Evolutionary conservation across 2,888 invertebrate species (phyloP).

Genomic region (Helicoverpa assulta): DNA sequence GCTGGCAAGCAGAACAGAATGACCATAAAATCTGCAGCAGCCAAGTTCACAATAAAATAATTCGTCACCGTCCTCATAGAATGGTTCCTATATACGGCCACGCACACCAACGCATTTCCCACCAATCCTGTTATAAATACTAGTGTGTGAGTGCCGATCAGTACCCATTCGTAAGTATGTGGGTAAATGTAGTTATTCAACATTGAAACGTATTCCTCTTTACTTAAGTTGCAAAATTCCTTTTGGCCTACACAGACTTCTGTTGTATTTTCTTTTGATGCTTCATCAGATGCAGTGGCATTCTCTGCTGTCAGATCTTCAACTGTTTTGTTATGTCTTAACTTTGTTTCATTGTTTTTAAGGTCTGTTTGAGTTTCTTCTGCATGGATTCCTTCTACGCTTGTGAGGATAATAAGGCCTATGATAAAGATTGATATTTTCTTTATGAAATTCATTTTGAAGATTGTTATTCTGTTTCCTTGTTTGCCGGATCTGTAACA

Average conservation of each 20-base stretch:
- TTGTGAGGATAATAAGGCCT: slow-evolving; percentile 12
- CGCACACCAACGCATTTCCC: slow-evolving; percentile 96
- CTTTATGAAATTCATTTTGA: slow-evolving; percentile 34
- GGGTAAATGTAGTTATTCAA: slow-evolving; percentile 93
- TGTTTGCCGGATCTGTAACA: slow-evolving; percentile 52
- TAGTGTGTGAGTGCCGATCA: slow-evolving; percentile 93
- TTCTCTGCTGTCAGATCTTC: slow-evolving; percentile 36
- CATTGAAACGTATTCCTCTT: slow-evolving; percentile 91
- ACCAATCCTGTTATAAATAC: slow-evolving; percentile 95
- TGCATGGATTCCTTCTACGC: slow-evolving; percentile 7
- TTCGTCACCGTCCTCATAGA: slow-evolving; percentile 98
- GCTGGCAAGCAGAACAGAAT: slow-evolving; percentile 97
- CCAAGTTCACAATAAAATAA: slow-evolving; percentile 97
- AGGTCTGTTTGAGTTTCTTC: slow-evolving; percentile 19
- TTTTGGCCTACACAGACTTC: slow-evolving; percentile 82
- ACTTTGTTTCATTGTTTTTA: slow-evolving; percentile 12
- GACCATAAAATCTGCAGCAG: slow-evolving; percentile 96
- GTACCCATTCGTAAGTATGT: slow-evolving; percentile 93
- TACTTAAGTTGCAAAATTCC: slow-evolving; percentile 85
- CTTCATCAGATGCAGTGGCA: slow-evolving; percentile 21
- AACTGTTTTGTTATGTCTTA: slow-evolving; percentile 36
- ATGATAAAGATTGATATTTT: slow-evolving; percentile 11
- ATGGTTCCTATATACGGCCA: slow-evolving; percentile 96
- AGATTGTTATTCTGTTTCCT: neutral
- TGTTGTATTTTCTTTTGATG: slow-evolving; percentile 48